Evolutionary conservation across 2,113 vertebrate species (phyloP), one percentile per base, ranked within the genome.

Genomic region (Heterotis niloticus): DNA sequence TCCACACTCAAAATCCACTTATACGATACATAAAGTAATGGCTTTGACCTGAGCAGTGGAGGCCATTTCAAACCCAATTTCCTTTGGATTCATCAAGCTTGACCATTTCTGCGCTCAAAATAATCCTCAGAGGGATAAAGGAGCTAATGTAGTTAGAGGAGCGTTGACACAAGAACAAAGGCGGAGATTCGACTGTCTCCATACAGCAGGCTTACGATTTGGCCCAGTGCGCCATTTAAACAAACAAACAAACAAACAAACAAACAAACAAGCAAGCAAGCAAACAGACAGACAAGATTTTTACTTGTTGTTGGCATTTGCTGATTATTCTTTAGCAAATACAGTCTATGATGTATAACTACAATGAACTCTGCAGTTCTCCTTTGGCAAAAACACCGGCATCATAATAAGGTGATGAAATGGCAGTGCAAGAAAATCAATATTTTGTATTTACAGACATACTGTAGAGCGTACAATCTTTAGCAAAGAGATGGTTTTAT

Each of bases 21-120:
- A 87, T 76, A 83, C 81, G 77, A 83, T 85, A 83, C 81, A 86
- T 88, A 84, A 87, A 85, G 85, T 88, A 91, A 90, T 87, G 85
- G 87, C 79, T 83, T 79, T 85, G 86, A 89, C 89, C 83, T 82
- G 82, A 84, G 82, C 83, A 86, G 87, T 86, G 85, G 84, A 82
- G 78, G 76, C 79, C 18, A 75, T 87, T 88, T 83, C 82, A 83
- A 82, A 84, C 75, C 85, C 81, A 80, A 83, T 82, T 85, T 88
- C 82, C 83, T 79, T 80, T 68, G 28, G 82, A 83, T 83, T 86
- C 82, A 86, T 83, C 82, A 84, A 84, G 84, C 86, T 85, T 87
- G 79, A 81, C 83, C 83, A 84, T 85, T 83, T 82, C 81, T 84
- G 73, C 69, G 75, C 83, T 81, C 78, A 84, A 83, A 81, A 84